phyloP scores from a whole-genome alignment of 2,797 vertebrate genomes.

The Eulemur mongoz region DNA sequence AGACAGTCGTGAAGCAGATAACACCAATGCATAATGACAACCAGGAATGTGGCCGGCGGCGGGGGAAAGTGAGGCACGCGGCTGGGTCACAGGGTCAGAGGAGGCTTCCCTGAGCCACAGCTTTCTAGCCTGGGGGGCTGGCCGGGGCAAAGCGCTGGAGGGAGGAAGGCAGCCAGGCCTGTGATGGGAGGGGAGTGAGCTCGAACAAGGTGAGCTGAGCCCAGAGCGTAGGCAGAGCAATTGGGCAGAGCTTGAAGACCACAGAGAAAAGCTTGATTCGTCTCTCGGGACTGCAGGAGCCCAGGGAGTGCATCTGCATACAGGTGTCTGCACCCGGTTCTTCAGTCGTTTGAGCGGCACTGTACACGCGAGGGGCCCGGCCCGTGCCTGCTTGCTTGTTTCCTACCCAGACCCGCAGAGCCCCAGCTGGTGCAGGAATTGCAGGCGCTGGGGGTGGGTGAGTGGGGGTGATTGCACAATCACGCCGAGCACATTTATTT shows the following conservation, averaged over 20 bases:
- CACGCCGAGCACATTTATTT: not conserved
- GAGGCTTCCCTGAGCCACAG: not conserved
- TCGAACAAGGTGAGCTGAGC: not conserved
- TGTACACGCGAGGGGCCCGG: not conserved
- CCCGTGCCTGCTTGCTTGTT: not conserved
- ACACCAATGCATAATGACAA: not conserved
- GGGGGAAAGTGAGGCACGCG: not conserved
- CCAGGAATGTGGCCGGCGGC: not conserved
- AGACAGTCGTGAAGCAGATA: not conserved
- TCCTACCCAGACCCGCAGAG: not conserved
- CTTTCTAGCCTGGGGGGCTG: not conserved
- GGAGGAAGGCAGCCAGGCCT: not conserved
- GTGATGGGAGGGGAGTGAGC: not conserved
- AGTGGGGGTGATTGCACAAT: not conserved
- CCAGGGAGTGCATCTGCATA: fast-evolving
- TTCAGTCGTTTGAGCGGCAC: not conserved
- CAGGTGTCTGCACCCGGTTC: not conserved
- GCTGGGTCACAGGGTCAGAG: not conserved
- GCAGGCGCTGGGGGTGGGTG: not conserved
- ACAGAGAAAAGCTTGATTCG: not conserved
- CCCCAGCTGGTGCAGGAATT: not conserved
- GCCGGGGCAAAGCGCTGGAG: not conserved
- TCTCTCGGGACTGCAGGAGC: not conserved
- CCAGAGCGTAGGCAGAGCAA: fast-evolving
- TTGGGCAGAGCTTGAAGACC: not conserved